Evolutionary conservation across 30 jellyfish, hydroid and myxozoan species (phyloP).

Genomic region (Aurelia sp.): DNA sequence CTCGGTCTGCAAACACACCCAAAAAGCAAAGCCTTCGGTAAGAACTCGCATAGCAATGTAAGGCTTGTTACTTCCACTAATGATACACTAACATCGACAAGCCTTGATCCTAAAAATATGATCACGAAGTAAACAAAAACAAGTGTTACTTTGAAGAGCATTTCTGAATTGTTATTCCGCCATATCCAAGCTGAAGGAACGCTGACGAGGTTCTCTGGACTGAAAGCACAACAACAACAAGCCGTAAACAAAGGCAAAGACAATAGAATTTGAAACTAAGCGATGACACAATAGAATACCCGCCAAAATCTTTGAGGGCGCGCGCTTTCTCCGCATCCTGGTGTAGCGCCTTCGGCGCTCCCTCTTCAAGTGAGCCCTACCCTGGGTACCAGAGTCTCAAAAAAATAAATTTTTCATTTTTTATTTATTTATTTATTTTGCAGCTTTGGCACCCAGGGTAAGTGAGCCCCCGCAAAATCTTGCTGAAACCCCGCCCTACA

Average conservation of each 20-base stretch:
- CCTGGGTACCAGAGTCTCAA: too few species aligned
- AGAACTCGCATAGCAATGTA: slow-evolving; percentile 26
- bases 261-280: slow-evolving; percentile 23
- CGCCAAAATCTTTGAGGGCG: slow-evolving; percentile 26
- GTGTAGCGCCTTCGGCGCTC: background rate
- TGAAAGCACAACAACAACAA: background rate
- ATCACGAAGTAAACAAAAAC: slow-evolving; percentile 59
- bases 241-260: background rate
- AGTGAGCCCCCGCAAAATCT: too few species aligned
- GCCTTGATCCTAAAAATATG: slow-evolving; percentile 76
- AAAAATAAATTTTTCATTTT: too few species aligned
- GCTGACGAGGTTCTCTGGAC: too few species aligned
- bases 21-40: slow-evolving; percentile 35
- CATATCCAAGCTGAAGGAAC: background rate
- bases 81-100: slow-evolving; percentile 69
- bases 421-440: too few species aligned
- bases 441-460: too few species aligned
- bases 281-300: slow-evolving; percentile 56
- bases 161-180: background rate
- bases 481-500: too few species aligned
- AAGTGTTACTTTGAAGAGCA: slow-evolving; percentile 61
- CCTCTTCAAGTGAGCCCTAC: too few species aligned
- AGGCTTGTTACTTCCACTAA: slow-evolving; percentile 59
- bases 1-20: background rate
- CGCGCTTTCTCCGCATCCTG: background rate